A percentile compares a stretch with the other conserved stretches of the same genome.
Conservation (phyloP, 2,797 vertebrate genomes). For the Macropodus opercularis region DNA sequence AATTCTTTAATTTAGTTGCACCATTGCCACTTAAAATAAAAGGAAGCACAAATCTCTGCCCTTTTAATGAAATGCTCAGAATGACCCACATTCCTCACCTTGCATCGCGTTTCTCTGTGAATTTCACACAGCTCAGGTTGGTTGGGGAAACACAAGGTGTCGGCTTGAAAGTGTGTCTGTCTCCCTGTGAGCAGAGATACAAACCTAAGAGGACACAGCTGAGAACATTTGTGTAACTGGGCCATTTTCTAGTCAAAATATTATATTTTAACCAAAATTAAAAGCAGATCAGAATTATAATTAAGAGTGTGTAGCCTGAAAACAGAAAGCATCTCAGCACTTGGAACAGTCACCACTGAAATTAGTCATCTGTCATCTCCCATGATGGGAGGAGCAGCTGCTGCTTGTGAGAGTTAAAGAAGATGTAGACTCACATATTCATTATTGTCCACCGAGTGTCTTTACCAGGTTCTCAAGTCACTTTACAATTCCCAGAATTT, state of each 20-base stretch:
- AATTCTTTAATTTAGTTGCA: no score
- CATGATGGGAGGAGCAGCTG: not conserved
- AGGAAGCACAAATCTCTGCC: not conserved
- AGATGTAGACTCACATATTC: not conserved
- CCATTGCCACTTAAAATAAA: not conserved
- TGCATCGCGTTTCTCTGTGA: not conserved
- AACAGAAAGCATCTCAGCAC: no score
- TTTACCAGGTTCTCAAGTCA: no score
- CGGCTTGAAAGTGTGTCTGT: not conserved
- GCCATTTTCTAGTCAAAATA: no score
- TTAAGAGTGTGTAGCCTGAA: no score
- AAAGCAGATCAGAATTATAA: no score
- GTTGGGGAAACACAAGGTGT: not conserved
- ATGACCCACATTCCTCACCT: constrained; percentile 1
- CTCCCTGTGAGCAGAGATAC: constrained; percentile 3
- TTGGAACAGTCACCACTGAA: not conserved
- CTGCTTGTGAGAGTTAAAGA: not conserved
- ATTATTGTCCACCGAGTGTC: not conserved
- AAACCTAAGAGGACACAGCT: not conserved
- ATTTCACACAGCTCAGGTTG: not conserved
- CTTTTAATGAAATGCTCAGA: not conserved
- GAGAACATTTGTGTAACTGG: constrained; percentile 12
- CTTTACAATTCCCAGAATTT: no score
- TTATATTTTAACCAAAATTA: no score
- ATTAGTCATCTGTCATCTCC: not conserved